Evolutionary conservation across 2,113 vertebrate genomes (phyloP).

Genomic region (Erythrolamprus reginae): DNA sequence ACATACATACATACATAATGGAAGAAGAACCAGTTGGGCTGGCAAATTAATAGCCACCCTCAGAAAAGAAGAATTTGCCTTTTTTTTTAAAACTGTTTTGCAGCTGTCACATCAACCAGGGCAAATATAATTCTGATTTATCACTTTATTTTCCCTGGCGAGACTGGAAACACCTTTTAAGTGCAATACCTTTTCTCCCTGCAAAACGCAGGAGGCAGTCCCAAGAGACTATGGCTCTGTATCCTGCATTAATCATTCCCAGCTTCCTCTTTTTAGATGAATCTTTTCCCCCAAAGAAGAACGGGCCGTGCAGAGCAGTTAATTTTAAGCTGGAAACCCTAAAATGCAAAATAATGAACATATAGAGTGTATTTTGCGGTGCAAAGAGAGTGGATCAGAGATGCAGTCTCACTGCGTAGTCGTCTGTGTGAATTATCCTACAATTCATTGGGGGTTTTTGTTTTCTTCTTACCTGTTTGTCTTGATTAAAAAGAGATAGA

Average conservation of each 20-base stretch:
- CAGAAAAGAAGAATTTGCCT: neutral
- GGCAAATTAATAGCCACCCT: neutral
- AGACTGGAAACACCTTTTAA: neutral
- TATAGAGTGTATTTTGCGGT: neutral
- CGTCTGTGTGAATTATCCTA: neutral
- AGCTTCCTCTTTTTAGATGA: neutral
- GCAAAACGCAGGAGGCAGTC: neutral
- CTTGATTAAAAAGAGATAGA: neutral
- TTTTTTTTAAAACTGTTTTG: neutral
- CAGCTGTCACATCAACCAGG: neutral
- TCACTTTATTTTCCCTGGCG: neutral
- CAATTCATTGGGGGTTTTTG: neutral
- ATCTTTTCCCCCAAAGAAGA: neutral
- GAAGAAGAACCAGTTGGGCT: too few species aligned
- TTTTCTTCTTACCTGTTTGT: neutral
- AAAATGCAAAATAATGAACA: neutral
- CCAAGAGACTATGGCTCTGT: neutral
- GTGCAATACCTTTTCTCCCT: neutral
- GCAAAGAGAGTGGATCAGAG: neutral
- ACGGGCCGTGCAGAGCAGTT: neutral
- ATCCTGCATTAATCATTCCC: neutral
- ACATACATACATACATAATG: too few species aligned
- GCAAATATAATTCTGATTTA: slow-evolving; percentile 14
- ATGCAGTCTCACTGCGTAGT: neutral
- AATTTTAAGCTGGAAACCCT: neutral